Base-by-base conservation (phyloP, 2,113 vertebrate genomes). In the Zingel zingel region DNA sequence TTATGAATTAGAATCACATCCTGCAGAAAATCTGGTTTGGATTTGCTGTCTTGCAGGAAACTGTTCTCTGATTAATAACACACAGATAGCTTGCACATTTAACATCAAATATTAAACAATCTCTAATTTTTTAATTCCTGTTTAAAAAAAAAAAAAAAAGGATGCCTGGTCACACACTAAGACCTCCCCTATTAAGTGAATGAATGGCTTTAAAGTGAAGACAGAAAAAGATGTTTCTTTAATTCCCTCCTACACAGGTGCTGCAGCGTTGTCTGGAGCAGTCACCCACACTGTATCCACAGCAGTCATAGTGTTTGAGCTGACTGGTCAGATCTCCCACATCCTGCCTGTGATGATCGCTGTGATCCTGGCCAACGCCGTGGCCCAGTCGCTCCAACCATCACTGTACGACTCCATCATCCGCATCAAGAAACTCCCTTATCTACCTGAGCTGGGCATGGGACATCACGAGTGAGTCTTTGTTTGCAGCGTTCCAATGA, bases 371-470 rank as follows among this genome's bases (percentile, higher is more conserved):
- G 98, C 98, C 90, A 99, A 99, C 0, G 97, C 98, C 0, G 98
- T 99, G 51, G 98, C 98, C 43, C 98, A 99, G 95, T 95, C 98
- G 50, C 97, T 99, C 23, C 98, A 99, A 86, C 98, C 98, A 1
- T 99, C 98, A 0, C 96, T 99, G 51, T 99, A 99, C 0, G 98
- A 99, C 95, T 99, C 98, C 93, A 99, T 99, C 95, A 99, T 99
- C 92, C 96, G 97, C 77, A 99, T 99, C 94, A 99, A 99, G 96
- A 99, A 99, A 82, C 96, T 99, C 86, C 98, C 98, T 1, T 99
- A 99, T 76, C 96, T 99, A 64, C 98, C 98, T 0, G 98, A 99
- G 83, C 95, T 99, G 84, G 98, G 98, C 91, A 99, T 98, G 98
- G 98, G 97, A 12, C 97, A 98, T 88, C 96, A 97, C 0, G 98